Evolutionary conservation across 53 echinoderm and acorn worm species (phyloP), one percentile per base, ranked within the genome.

Genomic region (Apostichopus leukothele): DNA sequence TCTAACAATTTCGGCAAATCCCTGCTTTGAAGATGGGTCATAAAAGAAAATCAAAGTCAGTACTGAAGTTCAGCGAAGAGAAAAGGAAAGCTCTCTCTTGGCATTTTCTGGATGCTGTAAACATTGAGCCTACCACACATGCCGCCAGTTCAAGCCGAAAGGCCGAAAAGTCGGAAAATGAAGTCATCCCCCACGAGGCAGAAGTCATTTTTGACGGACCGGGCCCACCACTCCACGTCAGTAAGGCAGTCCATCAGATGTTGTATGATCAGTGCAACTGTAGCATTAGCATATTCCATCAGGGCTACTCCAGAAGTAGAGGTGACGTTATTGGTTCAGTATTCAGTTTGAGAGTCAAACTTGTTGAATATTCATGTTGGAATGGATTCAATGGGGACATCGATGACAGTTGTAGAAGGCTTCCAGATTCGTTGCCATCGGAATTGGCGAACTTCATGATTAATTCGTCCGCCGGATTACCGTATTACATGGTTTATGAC

Each of bases 71-170:
- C 60, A 89, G 91, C 78, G 83, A 86, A 51, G 92, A 91, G 50
- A 97, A 97, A 78, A 90, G 95, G 51, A 81, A 83, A 73, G 91
- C 93, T 59, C 86, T 97, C 81, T 90, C 97, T 12, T 97, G 97
- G 97, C 89, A 93, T 63, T 92, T 95, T 93, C 83, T 86, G 52
- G 92, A 94, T 66, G 89, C 60, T 0, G 68, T 22, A 5, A 23
- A 89, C 27, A 50, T 60, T 27, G 73, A 51, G 5, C 53, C 12
- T 10, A 52, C 74, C 27, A 73, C 61, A 19, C 54, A 81, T 53
- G n/a, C 81, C 55, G 22, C 81, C 53, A 10, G 20, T 18, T 6
- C 71, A 71, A n/a, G 71, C 18, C 6, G 16, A 71, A 16, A 71
- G 6, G 13, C n/a, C 18, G 18, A 18, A 18, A 71, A 14, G 1